Evolutionary conservation across 2,113 vertebrate species (phyloP).

Genomic region (Eidolon helvum): DNA sequence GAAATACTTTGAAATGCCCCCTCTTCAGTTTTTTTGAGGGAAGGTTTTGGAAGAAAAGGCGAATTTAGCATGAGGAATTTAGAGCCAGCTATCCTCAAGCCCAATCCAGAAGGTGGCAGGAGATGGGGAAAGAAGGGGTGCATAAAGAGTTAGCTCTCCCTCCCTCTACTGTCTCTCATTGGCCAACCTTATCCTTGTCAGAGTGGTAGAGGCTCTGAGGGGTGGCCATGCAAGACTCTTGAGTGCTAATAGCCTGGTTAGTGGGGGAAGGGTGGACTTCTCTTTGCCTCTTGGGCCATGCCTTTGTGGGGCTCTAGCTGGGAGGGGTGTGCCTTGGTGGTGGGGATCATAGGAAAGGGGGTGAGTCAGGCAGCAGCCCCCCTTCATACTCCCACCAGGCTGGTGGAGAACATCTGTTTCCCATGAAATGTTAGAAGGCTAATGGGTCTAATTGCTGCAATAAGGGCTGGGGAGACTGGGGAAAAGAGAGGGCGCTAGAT

Average conservation of each 20-base stretch:
- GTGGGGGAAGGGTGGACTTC: background rate
- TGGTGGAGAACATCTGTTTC: constrained; percentile 79
- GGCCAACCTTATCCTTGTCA: constrained; percentile 39
- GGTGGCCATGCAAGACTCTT: background rate
- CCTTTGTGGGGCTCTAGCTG: constrained; percentile 44
- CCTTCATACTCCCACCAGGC: constrained; percentile 61
- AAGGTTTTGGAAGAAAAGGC: constrained; percentile 53
- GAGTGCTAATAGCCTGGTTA: background rate
- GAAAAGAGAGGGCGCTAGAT: constrained; percentile 66
- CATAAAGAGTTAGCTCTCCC: background rate
- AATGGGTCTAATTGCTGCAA: constrained; percentile 80
- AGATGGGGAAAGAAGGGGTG: background rate
- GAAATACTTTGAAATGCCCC: constrained; percentile 47
- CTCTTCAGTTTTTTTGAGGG: constrained; percentile 29
- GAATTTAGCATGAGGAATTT: constrained; percentile 55
- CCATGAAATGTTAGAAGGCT: constrained; percentile 80
- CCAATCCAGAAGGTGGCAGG: constrained; percentile 49
- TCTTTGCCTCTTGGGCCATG: constrained; percentile 5
- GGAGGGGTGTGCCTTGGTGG: constrained; percentile 21
- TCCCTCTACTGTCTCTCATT: background rate
- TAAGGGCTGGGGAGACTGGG: constrained; percentile 73
- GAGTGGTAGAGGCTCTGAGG: constrained; percentile 4
- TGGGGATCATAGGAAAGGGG: constrained; percentile 66
- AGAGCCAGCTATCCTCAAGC: constrained; percentile 19
- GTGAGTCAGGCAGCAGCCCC: constrained; percentile 71